phyloP scores from a whole-genome alignment of 2,113 vertebrate species.

The Chionodraco myersi region DNA sequence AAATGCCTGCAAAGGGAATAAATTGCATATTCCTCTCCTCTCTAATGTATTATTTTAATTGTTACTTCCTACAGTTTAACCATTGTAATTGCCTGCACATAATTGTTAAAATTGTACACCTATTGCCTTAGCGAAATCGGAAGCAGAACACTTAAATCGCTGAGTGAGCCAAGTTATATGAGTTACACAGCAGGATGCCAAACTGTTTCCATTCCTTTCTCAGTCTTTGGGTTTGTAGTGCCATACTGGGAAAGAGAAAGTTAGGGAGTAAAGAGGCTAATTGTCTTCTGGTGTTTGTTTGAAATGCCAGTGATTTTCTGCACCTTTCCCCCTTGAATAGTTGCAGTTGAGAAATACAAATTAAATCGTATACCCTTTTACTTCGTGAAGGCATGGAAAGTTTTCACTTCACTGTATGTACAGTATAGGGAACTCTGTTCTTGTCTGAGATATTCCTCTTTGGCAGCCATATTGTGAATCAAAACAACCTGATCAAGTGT shows the following conservation, averaged over 20 bases:
- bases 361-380: too few relatives aligned
- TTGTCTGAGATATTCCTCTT: not conserved
- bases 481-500: not conserved
- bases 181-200: conserved; percentile 25
- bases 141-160: conserved; percentile 15
- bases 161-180: conserved; percentile 4
- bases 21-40: not conserved
- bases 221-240: not conserved
- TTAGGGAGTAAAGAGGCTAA: not conserved
- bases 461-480: not conserved
- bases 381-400: too few relatives aligned
- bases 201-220: conserved; percentile 24
- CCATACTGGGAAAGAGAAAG: not conserved
- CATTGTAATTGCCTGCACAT: conserved; percentile 19
- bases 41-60: conserved; percentile 14
- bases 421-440: not conserved
- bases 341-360: not conserved
- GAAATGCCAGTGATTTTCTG: not conserved
- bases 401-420: too few relatives aligned
- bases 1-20: not conserved
- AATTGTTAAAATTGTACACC: conserved; percentile 1
- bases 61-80: conserved; percentile 2
- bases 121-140: conserved; percentile 5
- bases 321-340: not conserved
- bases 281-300: not conserved